Percentiles rank a stretch among this genome's conserved stretches.
Evolutionary conservation across 2,888 invertebrate genomes (phyloP).

Genomic region (Dicyrtoma fusca): DNA sequence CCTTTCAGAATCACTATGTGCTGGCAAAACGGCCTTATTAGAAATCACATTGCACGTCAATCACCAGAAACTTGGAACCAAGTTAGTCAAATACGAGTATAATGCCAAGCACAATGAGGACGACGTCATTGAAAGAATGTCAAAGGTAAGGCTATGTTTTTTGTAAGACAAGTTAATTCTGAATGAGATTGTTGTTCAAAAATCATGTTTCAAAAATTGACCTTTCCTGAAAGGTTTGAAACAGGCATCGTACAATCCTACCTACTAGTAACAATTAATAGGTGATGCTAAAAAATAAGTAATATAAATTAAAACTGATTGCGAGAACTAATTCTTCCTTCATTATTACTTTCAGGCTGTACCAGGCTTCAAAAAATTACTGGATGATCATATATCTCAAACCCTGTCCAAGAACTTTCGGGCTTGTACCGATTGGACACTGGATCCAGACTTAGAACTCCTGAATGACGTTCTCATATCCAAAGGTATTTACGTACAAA

Average conservation of each 20-base stretch:
- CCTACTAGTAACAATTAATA: too few species aligned
- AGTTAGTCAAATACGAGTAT: conserved; percentile 51
- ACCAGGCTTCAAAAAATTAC: conserved; percentile 47
- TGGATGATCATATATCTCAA: conserved; percentile 51
- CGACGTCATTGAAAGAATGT: conserved; percentile 53
- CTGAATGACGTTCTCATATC: conserved; percentile 55
- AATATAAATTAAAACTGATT: too few species aligned
- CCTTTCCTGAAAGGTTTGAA: too few species aligned
- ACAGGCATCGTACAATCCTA: too few species aligned
- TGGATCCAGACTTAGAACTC: conserved; percentile 51
- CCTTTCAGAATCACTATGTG: conserved; percentile 47
- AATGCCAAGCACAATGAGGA: conserved; percentile 41
- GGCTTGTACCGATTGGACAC: conserved; percentile 47
- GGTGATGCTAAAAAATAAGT: too few species aligned
- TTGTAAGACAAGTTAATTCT: too few species aligned
- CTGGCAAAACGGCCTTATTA: conserved; percentile 48
- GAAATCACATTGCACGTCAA: conserved; percentile 51
- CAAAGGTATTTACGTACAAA: too few species aligned
- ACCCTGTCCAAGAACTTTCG: conserved; percentile 46
- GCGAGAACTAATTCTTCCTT: too few species aligned
- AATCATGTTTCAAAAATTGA: too few species aligned
- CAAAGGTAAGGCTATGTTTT: conserved; percentile 45
- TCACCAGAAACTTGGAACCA: conserved; percentile 51
- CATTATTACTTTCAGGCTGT: conserved; percentile 40
- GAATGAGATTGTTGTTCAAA: too few species aligned